Percentiles rank a stretch among this genome's conserved stretches.
Conservation (phyloP, 1,140 invertebrate species). For the Drosophila navojoa region DNA sequence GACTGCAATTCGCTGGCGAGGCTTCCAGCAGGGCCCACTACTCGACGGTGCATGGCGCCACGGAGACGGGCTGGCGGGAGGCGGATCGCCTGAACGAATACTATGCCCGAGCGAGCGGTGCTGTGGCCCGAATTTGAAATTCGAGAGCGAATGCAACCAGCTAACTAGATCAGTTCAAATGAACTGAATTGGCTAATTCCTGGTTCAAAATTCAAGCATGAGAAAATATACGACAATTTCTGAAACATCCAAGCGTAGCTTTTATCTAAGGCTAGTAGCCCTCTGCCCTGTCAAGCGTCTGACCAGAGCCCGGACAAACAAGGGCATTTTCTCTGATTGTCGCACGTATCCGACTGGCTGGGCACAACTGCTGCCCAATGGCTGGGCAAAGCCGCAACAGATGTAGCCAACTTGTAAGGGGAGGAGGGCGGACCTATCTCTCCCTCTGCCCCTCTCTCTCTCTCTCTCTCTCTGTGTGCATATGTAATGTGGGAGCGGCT, state of each 20-base stretch:
- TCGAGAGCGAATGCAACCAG: not conserved
- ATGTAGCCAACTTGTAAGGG: constrained; percentile 46
- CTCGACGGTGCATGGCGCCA: constrained; percentile 92
- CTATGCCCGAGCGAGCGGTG: constrained; percentile 36
- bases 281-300: constrained; percentile 16
- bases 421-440: not conserved
- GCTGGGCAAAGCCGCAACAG: constrained; percentile 48
- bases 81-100: constrained; percentile 85
- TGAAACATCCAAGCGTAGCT: not conserved
- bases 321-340: constrained; percentile 55
- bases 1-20: constrained; percentile 89
- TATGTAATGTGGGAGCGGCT: constrained; percentile 49
- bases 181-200: not conserved
- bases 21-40: constrained; percentile 88
- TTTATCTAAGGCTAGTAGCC: constrained; percentile 3
- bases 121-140: not conserved
- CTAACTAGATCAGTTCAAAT: constrained; percentile 6
- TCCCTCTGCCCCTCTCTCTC: too few species aligned
- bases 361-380: constrained; percentile 29
- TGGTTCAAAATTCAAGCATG: constrained; percentile 3
- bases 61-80: constrained; percentile 91
- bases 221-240: not conserved
- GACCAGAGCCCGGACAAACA: constrained; percentile 27
- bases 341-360: constrained; percentile 51
- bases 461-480: constrained; percentile 28